Conservation (phyloP, 2,113 vertebrate species). For the Petroica traversi region DNA sequence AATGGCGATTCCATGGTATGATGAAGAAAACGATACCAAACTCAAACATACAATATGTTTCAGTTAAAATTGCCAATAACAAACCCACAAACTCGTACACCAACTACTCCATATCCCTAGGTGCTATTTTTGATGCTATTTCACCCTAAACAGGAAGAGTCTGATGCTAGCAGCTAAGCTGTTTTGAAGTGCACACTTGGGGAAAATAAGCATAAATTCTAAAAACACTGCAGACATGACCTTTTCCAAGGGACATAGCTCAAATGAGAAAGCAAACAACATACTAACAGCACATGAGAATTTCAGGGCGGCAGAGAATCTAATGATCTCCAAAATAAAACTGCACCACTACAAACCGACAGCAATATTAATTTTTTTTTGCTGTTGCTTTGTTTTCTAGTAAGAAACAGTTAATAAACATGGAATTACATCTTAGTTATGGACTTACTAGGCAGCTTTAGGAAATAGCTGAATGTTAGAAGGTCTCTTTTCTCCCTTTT, state of each 20-base stretch:
- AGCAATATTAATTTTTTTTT: neutral
- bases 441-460: neutral
- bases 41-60: neutral
- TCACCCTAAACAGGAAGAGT: neutral
- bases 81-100: neutral
- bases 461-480: neutral
- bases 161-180: neutral
- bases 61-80: neutral
- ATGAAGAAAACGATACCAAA: neutral
- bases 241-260: neutral
- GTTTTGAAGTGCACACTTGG: neutral
- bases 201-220: slow-evolving; percentile 32
- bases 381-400: neutral
- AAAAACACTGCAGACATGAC: neutral
- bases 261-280: neutral
- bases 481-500: neutral
- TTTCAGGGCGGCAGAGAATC: neutral
- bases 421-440: neutral
- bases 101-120: neutral
- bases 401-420: neutral
- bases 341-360: neutral
- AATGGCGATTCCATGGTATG: neutral
- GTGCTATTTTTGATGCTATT: slow-evolving; percentile 12
- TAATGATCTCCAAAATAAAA: neutral
- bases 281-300: neutral